phyloP scores from a whole-genome alignment of 2,888 invertebrate species.

The Craniophora ligustri region DNA sequence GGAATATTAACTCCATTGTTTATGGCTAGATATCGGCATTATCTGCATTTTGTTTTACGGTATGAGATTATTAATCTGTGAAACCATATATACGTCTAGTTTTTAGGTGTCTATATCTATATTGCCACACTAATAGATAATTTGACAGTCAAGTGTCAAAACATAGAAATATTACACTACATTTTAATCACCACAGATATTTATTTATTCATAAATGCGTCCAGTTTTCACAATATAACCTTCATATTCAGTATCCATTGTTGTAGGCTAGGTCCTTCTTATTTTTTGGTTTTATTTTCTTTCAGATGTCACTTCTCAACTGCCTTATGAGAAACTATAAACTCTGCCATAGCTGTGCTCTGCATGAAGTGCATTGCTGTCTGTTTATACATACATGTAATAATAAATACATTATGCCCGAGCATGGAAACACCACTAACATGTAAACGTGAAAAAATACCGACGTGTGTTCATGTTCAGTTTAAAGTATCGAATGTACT shows the following conservation, averaged over 20 bases:
- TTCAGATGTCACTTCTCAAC: slow-evolving; percentile 97
- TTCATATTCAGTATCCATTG: slow-evolving; percentile 18
- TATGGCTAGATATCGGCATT: slow-evolving; percentile 21
- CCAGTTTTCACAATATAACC: slow-evolving; percentile 17
- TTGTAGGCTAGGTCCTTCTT: slow-evolving; percentile 56
- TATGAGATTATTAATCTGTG: not conserved
- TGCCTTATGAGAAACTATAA: slow-evolving; percentile 98
- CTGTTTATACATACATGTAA: slow-evolving; percentile 68
- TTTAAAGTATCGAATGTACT: slow-evolving; percentile 16
- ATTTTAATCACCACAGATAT: not conserved
- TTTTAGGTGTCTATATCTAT: too few species aligned
- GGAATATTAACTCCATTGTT: slow-evolving; percentile 10
- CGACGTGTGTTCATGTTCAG: slow-evolving; percentile 28
- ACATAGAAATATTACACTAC: not conserved
- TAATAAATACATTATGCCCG: slow-evolving; percentile 65
- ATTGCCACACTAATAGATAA: too few species aligned
- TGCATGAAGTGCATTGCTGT: slow-evolving; percentile 85
- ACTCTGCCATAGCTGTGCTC: slow-evolving; percentile 86
- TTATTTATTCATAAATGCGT: slow-evolving; percentile 36
- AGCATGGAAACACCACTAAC: slow-evolving; percentile 77
- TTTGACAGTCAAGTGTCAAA: not conserved
- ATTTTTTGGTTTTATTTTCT: slow-evolving; percentile 88
- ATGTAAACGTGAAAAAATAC: slow-evolving; percentile 26
- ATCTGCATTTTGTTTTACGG: slow-evolving; percentile 7
- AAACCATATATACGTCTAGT: not conserved